phyloP scores from a whole-genome alignment of 2,888 invertebrate genomes.

The Vanessa cardui region DNA sequence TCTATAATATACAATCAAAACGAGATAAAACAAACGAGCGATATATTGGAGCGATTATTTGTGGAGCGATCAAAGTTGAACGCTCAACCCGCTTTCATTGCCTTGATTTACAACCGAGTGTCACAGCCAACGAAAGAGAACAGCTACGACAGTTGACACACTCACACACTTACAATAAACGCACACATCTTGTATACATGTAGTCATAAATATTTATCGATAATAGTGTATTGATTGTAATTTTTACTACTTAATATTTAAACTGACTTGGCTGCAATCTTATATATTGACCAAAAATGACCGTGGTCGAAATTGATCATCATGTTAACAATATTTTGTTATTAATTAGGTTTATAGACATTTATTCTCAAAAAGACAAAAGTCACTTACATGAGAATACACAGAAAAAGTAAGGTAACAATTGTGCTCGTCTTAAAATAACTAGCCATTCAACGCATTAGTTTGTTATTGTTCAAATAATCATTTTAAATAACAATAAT shows the following conservation, averaged over 20 bases:
- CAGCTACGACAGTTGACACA: background rate
- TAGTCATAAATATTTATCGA: background rate
- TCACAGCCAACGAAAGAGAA: background rate
- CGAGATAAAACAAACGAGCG: conserved; percentile 1
- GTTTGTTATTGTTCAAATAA: too few species aligned
- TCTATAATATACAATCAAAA: too few species aligned
- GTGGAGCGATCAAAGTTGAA: conserved; percentile 42
- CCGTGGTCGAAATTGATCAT: background rate
- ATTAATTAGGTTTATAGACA: too few species aligned
- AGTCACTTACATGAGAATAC: too few species aligned
- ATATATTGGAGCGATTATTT: conserved; percentile 19
- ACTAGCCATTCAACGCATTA: too few species aligned
- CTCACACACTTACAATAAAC: background rate
- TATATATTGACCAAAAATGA: background rate
- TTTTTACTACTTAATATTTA: too few species aligned
- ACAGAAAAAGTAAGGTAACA: too few species aligned
- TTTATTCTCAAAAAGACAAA: too few species aligned
- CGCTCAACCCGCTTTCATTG: conserved; percentile 40
- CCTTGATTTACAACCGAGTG: conserved; percentile 35
- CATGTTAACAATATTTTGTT: too few species aligned
- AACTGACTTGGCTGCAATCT: background rate
- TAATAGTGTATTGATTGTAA: too few species aligned
- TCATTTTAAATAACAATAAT: too few species aligned
- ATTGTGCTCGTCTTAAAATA: too few species aligned
- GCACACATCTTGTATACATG: background rate